Conservation (phyloP, 2,888 invertebrate species). For the Daptonema setosum region DNA sequence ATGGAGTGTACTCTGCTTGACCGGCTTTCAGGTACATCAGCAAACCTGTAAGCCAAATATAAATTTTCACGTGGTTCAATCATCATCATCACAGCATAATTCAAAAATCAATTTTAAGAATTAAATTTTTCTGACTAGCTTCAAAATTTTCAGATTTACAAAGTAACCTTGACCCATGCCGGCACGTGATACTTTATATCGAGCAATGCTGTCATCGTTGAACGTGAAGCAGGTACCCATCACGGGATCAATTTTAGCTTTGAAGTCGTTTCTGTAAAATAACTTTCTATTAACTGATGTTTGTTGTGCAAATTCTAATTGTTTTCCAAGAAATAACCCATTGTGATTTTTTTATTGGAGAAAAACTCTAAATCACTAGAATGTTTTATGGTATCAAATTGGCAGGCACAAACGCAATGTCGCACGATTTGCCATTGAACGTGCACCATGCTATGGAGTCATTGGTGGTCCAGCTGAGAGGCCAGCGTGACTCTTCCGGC, state of each 20-base stretch:
- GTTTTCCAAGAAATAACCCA: too few species aligned
- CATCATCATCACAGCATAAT: too few species aligned
- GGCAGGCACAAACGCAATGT: not conserved
- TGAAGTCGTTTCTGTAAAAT: not conserved
- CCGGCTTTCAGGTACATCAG: not conserved
- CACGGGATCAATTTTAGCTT: not conserved
- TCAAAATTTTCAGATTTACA: too few species aligned
- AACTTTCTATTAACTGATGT: not conserved
- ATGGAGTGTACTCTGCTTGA: not conserved
- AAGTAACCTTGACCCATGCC: not conserved
- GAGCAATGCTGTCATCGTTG: not conserved
- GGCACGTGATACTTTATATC: not conserved
- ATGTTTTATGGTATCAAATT: too few species aligned
- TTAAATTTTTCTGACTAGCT: too few species aligned
- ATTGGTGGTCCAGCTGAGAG: not conserved
- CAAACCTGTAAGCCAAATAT: not conserved
- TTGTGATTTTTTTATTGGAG: too few species aligned
- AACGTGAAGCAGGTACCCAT: slow-evolving; percentile 6
- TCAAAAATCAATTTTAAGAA: too few species aligned
- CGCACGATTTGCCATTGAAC: not conserved
- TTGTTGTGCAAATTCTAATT: too few species aligned
- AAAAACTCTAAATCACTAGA: too few species aligned
- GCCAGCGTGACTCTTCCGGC: not conserved
- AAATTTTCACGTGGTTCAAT: too few species aligned
- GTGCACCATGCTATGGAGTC: not conserved